Conservation (phyloP, 2,113 vertebrate genomes). For the Alligator mississippiensis region DNA sequence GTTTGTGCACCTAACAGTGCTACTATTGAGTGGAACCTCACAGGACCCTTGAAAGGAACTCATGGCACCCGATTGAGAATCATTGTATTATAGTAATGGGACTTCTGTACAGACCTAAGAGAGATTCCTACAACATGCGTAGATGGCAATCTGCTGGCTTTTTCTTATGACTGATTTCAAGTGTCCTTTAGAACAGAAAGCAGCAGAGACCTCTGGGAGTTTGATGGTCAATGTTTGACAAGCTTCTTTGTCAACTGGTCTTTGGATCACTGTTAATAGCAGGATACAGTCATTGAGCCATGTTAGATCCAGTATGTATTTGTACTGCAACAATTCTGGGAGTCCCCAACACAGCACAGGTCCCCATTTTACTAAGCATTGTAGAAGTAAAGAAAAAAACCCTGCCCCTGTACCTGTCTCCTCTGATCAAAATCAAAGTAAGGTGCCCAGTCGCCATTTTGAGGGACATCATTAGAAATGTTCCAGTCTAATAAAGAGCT, state of each 20-base stretch:
- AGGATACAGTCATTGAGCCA: accelerated
- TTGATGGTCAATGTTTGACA: accelerated
- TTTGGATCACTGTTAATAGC: accelerated
- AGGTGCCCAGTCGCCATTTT: not conserved
- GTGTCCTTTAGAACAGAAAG: not conserved
- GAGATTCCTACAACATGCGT: not conserved
- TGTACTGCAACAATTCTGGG: accelerated
- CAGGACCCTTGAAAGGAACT: too few species aligned
- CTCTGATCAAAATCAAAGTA: accelerated
- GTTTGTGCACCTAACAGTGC: too few species aligned
- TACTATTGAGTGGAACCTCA: too few species aligned
- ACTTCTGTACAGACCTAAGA: too few species aligned
- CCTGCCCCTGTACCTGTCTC: too few species aligned
- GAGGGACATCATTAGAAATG: accelerated
- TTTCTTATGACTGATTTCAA: accelerated
- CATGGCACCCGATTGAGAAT: too few species aligned
- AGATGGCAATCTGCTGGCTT: not conserved
- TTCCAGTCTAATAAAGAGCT: not conserved
- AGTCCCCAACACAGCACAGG: not conserved
- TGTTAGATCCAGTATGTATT: not conserved
- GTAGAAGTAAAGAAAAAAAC: too few species aligned
- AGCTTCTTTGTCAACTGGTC: not conserved
- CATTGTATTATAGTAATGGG: too few species aligned
- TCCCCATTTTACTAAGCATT: not conserved
- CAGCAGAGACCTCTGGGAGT: not conserved